Percentiles rank a stretch among this genome's conserved stretches.
Evolutionary conservation across 2,113 vertebrate species (phyloP).

Genomic region (Dasyornis broadbenti): DNA sequence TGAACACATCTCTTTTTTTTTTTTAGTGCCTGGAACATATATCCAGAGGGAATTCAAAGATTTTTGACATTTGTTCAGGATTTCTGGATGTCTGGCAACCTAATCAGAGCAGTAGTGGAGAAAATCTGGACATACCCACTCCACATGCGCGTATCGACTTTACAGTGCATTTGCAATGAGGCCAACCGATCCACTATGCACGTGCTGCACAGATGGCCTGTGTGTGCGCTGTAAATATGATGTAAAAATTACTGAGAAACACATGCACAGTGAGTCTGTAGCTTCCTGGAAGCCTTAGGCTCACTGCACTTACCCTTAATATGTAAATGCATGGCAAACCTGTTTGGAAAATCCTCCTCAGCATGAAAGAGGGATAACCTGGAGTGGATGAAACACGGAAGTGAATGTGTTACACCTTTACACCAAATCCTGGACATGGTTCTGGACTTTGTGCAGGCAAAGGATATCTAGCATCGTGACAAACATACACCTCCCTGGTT

Average conservation of each 20-base stretch:
- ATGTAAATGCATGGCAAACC: neutral
- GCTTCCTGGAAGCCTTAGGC: slow-evolving; percentile 49
- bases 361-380: neutral
- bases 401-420: neutral
- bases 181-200: neutral
- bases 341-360: slow-evolving; percentile 7
- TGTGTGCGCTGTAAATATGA: slow-evolving; percentile 39
- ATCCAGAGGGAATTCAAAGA: slow-evolving; percentile 54
- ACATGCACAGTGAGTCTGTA: slow-evolving; percentile 31
- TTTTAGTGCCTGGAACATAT: slow-evolving; percentile 16
- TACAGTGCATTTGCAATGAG: slow-evolving; percentile 58
- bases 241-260: slow-evolving; percentile 55
- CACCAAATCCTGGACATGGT: neutral
- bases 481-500: neutral
- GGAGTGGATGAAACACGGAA: neutral
- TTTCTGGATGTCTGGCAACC: slow-evolving; percentile 61
- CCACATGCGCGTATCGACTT: slow-evolving; percentile 29
- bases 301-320: neutral
- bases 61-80: slow-evolving; percentile 62
- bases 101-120: slow-evolving; percentile 58
- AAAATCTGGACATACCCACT: slow-evolving; percentile 61
- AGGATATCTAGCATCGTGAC: neutral
- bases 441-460: neutral
- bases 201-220: slow-evolving; percentile 58
- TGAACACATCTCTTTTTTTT: slow-evolving; percentile 11